phyloP scores from a whole-genome alignment of 2,797 vertebrate genomes.

The Spatula versicolor region DNA sequence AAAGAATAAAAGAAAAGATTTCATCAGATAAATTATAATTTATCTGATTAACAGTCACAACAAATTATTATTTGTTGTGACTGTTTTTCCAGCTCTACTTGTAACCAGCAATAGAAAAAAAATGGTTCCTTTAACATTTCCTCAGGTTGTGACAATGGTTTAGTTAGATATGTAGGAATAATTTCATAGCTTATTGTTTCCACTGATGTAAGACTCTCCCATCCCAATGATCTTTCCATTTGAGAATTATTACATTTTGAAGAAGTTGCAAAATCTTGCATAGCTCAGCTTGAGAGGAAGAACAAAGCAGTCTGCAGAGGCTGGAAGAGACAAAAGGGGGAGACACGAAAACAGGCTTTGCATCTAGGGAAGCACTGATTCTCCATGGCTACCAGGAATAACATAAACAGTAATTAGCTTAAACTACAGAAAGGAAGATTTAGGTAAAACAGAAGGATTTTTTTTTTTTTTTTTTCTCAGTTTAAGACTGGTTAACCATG shows the following conservation, averaged over 20 bases:
- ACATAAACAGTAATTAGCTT: neutral
- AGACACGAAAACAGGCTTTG: accelerated
- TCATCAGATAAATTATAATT: slow-evolving; percentile 4
- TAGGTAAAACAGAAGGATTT: neutral
- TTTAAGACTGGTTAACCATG: neutral
- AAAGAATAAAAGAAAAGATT: neutral
- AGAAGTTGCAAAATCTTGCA: neutral
- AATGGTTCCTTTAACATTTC: neutral
- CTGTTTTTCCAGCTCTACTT: neutral
- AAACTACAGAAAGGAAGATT: neutral
- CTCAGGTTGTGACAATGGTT: neutral
- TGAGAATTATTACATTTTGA: neutral
- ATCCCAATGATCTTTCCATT: neutral
- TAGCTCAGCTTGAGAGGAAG: neutral
- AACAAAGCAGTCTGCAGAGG: accelerated
- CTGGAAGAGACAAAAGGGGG: neutral
- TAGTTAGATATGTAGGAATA: neutral
- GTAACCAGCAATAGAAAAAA: neutral
- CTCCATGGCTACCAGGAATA: neutral
- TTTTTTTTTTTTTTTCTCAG: neutral
- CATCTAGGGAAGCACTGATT: accelerated
- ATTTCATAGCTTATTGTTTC: neutral
- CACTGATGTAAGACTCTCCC: neutral
- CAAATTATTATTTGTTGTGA: slow-evolving; percentile 16
- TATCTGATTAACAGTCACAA: too few species aligned